Evolutionary conservation across 1,140 invertebrate species (phyloP).

Genomic region (Drosophila oshimai): DNA sequence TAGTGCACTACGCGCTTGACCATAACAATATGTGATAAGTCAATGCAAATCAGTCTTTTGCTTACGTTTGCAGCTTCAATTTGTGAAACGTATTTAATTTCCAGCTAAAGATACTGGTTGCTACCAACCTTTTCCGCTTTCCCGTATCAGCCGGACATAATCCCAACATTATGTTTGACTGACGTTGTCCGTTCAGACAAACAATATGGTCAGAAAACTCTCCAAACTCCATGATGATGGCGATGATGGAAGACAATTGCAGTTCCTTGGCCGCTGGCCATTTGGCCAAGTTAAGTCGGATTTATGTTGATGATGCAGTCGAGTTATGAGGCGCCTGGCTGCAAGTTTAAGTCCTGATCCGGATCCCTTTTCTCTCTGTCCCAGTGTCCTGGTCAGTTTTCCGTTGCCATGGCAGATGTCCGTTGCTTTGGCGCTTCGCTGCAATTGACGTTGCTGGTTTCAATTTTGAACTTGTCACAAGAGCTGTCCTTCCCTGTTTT

Average conservation of each 20-base stretch:
- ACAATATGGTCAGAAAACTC: slow-evolving; percentile 21
- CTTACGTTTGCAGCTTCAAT: slow-evolving; percentile 23
- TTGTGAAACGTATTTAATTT: slow-evolving; percentile 20
- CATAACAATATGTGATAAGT: slow-evolving; percentile 20
- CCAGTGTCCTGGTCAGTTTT: slow-evolving; percentile 5
- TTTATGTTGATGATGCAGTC: slow-evolving; percentile 65
- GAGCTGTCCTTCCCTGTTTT: not conserved
- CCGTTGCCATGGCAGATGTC: slow-evolving; percentile 35
- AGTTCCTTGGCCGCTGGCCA: slow-evolving; percentile 1
- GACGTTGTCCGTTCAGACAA: slow-evolving; percentile 14
- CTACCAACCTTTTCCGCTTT: not conserved
- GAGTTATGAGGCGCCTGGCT: slow-evolving; percentile 9
- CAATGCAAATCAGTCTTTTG: slow-evolving; percentile 19
- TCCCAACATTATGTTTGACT: slow-evolving; percentile 32
- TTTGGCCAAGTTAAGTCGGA: slow-evolving; percentile 64
- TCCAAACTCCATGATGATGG: not conserved
- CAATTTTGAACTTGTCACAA: slow-evolving; percentile 43
- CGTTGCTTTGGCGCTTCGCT: slow-evolving; percentile 10
- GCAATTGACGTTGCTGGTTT: slow-evolving; percentile 57
- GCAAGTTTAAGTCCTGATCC: not conserved
- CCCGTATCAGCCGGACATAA: slow-evolving; percentile 7
- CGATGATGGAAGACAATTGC: not conserved
- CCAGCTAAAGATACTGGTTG: not conserved
- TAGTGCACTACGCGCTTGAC: not conserved
- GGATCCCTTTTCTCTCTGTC: not conserved